These are phyloP conservation scores for Hypsopygia costalis DNA, from an alignment of 2,888 invertebrate genomes.

Conservation along the genomic window DNA sequence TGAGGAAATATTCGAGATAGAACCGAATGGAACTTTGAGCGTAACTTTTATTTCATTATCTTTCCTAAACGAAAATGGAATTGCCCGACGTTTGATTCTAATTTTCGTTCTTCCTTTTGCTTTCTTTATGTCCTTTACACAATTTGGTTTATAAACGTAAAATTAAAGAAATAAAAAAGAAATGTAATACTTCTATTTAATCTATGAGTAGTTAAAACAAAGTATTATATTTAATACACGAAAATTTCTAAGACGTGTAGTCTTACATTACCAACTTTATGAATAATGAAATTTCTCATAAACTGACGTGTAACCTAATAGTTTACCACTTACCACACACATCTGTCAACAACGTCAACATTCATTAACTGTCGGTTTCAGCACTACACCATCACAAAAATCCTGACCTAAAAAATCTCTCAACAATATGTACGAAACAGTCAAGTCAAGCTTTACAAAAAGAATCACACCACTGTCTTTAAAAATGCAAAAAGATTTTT, in stretches of 20 bases:
- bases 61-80: constrained; percentile 28
- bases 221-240: no score
- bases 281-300: no score
- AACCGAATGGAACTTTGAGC: constrained; percentile 15
- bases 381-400: constrained; percentile 37
- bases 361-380: constrained; percentile 37
- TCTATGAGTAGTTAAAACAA: not conserved
- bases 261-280: no score
- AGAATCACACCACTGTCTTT: constrained; percentile 6
- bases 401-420: constrained; percentile 18
- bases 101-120: not conserved
- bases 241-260: no score
- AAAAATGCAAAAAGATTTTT: constrained; percentile 6
- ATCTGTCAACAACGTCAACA: constrained; percentile 47
- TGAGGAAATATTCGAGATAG: constrained; percentile 23
- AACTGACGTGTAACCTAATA: constrained; percentile 1
- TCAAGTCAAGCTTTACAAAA: constrained; percentile 11
- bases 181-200: no score
- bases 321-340: constrained; percentile 48
- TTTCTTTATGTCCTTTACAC: not conserved
- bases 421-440: constrained; percentile 11
- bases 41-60: constrained; percentile 48
- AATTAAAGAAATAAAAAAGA: no score
- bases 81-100: constrained; percentile 18
- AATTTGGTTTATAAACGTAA: not conserved